These are phyloP conservation scores for Peromyscus aztecus DNA, from an alignment of 2,797 vertebrate genomes.

Conservation along the genomic window DNA sequence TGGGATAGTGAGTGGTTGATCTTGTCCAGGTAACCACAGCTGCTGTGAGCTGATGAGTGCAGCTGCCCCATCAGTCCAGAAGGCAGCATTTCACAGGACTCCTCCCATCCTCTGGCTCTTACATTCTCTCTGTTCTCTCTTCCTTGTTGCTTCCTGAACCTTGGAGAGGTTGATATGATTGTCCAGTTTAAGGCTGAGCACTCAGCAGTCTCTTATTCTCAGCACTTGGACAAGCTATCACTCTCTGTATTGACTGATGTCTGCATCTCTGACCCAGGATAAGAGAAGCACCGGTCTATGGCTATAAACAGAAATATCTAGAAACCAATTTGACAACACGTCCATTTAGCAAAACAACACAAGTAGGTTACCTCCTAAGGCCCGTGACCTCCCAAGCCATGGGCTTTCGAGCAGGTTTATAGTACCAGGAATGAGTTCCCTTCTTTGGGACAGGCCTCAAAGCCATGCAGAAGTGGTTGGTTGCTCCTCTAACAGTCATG, in stretches of 20 bases:
- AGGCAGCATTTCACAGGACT: background rate
- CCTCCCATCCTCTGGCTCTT: background rate
- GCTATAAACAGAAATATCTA: background rate
- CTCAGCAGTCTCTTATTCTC: background rate
- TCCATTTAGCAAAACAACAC: background rate
- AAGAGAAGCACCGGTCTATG: background rate
- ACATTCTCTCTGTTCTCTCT: background rate
- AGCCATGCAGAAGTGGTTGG: background rate
- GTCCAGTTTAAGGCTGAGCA: background rate
- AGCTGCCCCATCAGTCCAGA: background rate
- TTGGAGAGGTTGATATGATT: background rate
- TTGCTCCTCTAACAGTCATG: background rate
- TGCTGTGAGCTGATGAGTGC: background rate
- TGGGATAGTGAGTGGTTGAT: background rate
- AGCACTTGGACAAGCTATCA: background rate
- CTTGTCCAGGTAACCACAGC: background rate
- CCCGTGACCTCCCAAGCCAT: background rate
- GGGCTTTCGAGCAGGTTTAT: background rate
- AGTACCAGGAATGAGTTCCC: background rate
- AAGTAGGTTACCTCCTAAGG: background rate
- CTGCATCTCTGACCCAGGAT: background rate
- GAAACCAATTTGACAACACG: background rate
- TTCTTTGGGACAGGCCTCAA: background rate
- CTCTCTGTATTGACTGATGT: background rate
- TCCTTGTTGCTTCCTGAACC: background rate